A percentile compares a stretch with the other conserved stretches of the same genome.
These are phyloP conservation scores for Diacarnus erythraeanus DNA, from an alignment of 37 sponge, comb jelly and placozoan genomes.

Conservation along the genomic window DNA sequence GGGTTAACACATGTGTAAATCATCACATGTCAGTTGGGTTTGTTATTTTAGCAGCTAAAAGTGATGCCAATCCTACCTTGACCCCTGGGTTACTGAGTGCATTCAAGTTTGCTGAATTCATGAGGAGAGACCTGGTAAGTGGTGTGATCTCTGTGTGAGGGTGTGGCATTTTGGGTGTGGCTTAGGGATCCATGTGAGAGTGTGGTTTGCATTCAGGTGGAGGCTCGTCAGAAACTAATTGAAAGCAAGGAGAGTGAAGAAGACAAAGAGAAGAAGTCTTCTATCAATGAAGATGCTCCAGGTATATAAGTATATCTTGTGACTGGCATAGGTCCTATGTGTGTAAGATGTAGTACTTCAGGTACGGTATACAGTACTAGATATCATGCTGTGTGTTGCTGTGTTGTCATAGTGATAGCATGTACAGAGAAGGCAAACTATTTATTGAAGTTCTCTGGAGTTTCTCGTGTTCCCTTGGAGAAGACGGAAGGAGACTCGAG, in stretches of 20 bases:
- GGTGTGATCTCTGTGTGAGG: not conserved
- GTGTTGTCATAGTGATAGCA: constrained; percentile 25
- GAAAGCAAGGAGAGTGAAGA: constrained; percentile 52
- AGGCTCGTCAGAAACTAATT: constrained; percentile 75
- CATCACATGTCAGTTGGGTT: constrained; percentile 2
- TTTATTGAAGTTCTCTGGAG: constrained; percentile 88
- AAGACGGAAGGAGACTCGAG: not conserved
- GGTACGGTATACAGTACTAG: not conserved
- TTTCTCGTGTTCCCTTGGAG: constrained; percentile 29
- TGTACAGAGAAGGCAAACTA: constrained; percentile 82
- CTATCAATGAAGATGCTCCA: constrained; percentile 59
- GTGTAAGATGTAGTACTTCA: not conserved
- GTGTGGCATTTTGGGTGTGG: not conserved
- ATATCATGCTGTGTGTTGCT: not conserved
- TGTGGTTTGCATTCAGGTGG: constrained; percentile 52
- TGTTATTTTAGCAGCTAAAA: not conserved
- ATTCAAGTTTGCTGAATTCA: constrained; percentile 56
- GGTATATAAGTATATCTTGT: constrained; percentile 15
- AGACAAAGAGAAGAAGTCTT: constrained; percentile 26
- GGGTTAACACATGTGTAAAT: not conserved
- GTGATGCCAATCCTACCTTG: not conserved
- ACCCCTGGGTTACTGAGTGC: constrained; percentile 57
- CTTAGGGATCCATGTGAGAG: not conserved
- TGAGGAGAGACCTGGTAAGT: constrained; percentile 75
- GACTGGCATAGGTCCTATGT: not conserved